These are phyloP conservation scores for Calliopsis andreniformis DNA, from an alignment of 1,140 invertebrate genomes.

Conservation along the genomic window DNA sequence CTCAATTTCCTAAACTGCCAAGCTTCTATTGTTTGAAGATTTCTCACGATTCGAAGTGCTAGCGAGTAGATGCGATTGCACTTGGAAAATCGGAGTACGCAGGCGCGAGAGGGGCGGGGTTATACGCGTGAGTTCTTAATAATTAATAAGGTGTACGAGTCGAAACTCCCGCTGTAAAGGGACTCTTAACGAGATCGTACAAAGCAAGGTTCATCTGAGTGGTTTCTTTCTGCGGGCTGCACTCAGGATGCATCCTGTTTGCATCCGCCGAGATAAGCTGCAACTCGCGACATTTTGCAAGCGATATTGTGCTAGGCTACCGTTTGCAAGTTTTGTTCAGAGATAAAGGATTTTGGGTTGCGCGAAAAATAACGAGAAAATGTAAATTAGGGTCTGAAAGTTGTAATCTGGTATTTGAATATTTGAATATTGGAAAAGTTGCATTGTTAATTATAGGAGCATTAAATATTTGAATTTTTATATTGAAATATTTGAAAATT, in stretches of 20 bases:
- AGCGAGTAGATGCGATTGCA: not conserved
- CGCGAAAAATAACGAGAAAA: not conserved
- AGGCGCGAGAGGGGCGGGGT: not conserved
- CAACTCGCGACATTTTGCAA: conserved; percentile 7
- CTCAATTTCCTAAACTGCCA: no score
- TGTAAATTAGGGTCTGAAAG: no score
- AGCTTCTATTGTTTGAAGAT: no score
- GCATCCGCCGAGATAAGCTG: conserved; percentile 28
- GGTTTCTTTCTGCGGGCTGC: not conserved
- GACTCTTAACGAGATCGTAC: conserved; percentile 12
- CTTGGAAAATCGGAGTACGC: not conserved
- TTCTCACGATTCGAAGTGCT: not conserved
- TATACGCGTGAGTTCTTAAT: not conserved
- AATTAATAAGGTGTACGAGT: conserved; percentile 10
- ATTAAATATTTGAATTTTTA: no score
- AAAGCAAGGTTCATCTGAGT: conserved; percentile 18
- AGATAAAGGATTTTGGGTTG: not conserved
- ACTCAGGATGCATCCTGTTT: conserved; percentile 25
- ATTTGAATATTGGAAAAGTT: no score
- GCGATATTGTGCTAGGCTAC: not conserved
- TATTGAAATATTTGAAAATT: no score
- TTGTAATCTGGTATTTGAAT: no score
- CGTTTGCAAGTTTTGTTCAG: no score
- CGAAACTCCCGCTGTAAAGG: not conserved
- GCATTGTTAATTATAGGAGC: no score